A percentile compares a stretch with the other conserved stretches of the same genome.
Conservation (phyloP, 1,140 invertebrate species). For the Euura lappo region DNA sequence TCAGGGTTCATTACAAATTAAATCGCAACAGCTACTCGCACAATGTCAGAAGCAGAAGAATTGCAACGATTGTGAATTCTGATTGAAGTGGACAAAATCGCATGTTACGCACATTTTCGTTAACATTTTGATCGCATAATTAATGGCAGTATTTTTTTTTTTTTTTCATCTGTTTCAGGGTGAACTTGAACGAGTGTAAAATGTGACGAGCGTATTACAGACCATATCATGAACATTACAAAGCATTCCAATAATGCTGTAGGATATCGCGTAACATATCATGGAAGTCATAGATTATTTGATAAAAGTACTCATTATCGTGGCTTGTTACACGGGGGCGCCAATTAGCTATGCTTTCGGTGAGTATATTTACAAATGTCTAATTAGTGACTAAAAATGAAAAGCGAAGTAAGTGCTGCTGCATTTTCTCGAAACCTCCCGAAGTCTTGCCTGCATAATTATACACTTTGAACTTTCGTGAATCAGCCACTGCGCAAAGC, state of each 20-base stretch:
- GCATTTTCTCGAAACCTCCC: not conserved
- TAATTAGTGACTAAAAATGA: too few relatives aligned
- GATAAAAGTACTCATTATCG: conserved; percentile 46
- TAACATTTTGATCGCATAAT: not conserved
- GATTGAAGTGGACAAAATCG: not conserved
- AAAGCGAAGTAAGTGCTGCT: not conserved
- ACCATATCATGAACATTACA: conserved; percentile 52
- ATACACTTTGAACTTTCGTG: not conserved
- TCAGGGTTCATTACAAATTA: too few relatives aligned
- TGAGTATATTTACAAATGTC: conserved; percentile 32
- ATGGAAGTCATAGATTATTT: conserved; percentile 52
- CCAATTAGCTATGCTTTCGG: conserved; percentile 51
- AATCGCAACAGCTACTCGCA: too few relatives aligned
- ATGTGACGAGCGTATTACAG: conserved; percentile 43
- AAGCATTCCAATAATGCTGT: conserved; percentile 38
- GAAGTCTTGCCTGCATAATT: not conserved
- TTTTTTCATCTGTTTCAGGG: not conserved
- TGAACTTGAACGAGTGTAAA: conserved; percentile 31
- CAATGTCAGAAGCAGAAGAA: not conserved
- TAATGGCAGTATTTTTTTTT: not conserved
- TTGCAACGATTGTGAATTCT: not conserved
- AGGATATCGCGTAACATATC: conserved; percentile 53
- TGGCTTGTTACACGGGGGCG: conserved; percentile 44
- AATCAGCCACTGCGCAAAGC: not conserved
- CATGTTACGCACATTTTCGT: too few relatives aligned